These are phyloP conservation scores for Crocodylus rhombifer DNA, from an alignment of 2,797 vertebrate genomes.

Conservation along the genomic window DNA sequence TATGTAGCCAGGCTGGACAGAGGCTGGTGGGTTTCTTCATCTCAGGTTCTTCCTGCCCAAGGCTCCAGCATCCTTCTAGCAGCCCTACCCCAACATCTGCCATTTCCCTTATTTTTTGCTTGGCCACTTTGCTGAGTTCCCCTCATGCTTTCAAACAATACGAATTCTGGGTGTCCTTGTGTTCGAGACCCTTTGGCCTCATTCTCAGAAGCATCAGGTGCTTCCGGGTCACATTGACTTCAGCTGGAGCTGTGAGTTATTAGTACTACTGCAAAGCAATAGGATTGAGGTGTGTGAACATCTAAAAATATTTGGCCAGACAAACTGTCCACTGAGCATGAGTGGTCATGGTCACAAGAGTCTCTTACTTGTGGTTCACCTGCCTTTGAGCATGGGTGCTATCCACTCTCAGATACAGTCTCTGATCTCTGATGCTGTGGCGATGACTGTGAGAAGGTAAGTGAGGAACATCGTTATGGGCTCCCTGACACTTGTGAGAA, in stretches of 20 bases:
- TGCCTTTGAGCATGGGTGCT: background rate
- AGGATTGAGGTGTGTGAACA: background rate
- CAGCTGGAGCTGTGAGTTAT: background rate
- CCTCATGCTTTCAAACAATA: background rate
- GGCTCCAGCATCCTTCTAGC: background rate
- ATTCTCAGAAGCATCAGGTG: background rate
- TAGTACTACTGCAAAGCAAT: background rate
- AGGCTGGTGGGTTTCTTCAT: fast-evolving
- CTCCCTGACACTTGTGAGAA: background rate
- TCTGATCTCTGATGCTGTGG: background rate
- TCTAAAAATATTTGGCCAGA: background rate
- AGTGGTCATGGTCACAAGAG: background rate
- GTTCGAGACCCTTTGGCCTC: background rate
- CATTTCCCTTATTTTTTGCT: background rate
- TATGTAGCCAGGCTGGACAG: fast-evolving
- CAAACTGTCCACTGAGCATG: background rate
- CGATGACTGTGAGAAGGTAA: background rate
- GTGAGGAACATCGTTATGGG: background rate
- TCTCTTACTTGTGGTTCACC: background rate
- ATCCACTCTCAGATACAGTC: background rate
- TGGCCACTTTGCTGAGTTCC: background rate
- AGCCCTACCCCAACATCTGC: background rate
- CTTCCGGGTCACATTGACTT: background rate
- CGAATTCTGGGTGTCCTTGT: background rate
- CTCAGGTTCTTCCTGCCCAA: fast-evolving